Percentiles rank a stretch among this genome's conserved stretches.
phyloP scores from a whole-genome alignment of 2,797 vertebrate species.

The Gobionotothen gibberifrons region DNA sequence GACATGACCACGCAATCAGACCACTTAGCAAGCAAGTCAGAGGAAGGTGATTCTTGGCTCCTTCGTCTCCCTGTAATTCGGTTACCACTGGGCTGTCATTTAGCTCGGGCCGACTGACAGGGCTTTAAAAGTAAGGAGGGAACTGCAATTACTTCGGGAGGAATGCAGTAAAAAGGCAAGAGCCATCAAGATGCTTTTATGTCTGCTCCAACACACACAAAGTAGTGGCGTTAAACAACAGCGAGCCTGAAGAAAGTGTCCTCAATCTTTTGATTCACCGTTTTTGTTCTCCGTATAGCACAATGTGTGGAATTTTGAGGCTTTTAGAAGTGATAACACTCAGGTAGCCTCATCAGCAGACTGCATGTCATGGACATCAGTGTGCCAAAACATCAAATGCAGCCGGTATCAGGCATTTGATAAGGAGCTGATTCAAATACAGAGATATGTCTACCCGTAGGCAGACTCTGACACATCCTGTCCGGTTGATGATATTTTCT shows the following conservation, averaged over 20 bases:
- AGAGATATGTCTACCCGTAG: slow-evolving; percentile 26
- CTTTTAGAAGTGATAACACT: slow-evolving; percentile 49
- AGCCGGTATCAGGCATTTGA: slow-evolving; percentile 47
- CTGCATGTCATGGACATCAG: slow-evolving; percentile 35
- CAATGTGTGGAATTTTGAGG: slow-evolving; percentile 31
- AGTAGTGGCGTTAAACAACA: slow-evolving; percentile 33
- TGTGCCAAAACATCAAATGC: slow-evolving; percentile 43
- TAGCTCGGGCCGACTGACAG: slow-evolving; percentile 60
- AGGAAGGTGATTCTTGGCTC: slow-evolving; percentile 66
- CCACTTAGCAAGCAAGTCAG: slow-evolving; percentile 67
- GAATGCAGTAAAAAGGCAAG: slow-evolving; percentile 48
- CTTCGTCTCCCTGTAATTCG: slow-evolving; percentile 64
- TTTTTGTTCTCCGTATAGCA: slow-evolving; percentile 18
- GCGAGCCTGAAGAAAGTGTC: slow-evolving; percentile 39
- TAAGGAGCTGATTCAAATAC: slow-evolving; percentile 47
- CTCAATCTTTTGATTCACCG: slow-evolving; percentile 40
- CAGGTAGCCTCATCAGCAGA: slow-evolving; percentile 31
- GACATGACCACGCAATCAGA: slow-evolving; percentile 64
- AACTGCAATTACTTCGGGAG: slow-evolving; percentile 66
- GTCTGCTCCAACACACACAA: slow-evolving; percentile 48
- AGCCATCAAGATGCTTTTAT: slow-evolving; percentile 59
- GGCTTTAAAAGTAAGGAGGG: slow-evolving; percentile 67
- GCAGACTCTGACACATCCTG: slow-evolving; percentile 42
- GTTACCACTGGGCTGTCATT: slow-evolving; percentile 72
- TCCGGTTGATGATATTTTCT: slow-evolving; percentile 38